Evolutionary conservation across 1,140 invertebrate genomes (phyloP).

Genomic region (Drosophila orosa): DNA sequence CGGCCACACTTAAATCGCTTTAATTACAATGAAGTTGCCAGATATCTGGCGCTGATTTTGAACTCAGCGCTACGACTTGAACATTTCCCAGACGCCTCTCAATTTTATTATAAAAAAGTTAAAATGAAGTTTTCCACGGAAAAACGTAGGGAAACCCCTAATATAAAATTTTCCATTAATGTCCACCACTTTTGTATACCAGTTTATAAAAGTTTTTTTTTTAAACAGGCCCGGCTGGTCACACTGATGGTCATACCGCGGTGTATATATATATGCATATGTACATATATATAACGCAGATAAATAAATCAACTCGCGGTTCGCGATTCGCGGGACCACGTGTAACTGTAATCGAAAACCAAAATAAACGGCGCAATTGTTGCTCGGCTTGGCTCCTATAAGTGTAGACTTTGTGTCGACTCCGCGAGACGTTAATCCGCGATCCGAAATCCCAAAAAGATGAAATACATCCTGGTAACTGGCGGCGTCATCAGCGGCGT

Average conservation of each 20-base stretch:
- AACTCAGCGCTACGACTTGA: too few species aligned
- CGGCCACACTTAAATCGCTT: background rate
- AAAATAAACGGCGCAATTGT: constrained; percentile 49
- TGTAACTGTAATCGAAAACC: constrained; percentile 13
- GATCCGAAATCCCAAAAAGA: constrained; percentile 22
- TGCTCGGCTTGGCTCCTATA: background rate
- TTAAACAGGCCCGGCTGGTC: too few species aligned
- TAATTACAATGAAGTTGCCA: background rate
- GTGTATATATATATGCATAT: background rate
- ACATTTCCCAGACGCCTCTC: too few species aligned
- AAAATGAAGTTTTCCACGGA: background rate
- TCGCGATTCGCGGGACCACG: constrained; percentile 23
- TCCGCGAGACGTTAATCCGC: constrained; percentile 12
- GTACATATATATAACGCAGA: constrained; percentile 9
- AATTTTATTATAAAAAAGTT: too few species aligned
- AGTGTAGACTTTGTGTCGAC: constrained; percentile 3
- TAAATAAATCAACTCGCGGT: constrained; percentile 8
- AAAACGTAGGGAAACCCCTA: background rate
- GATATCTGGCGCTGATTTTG: too few species aligned
- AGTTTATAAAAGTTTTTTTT: background rate
- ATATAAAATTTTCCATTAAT: background rate
- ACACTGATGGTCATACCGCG: background rate
- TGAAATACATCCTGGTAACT: constrained; percentile 97
- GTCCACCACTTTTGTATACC: background rate
- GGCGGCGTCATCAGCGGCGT: constrained; percentile 99